Base-by-base conservation (phyloP, 2,797 vertebrate species). In the Urophycis tenuis region DNA sequence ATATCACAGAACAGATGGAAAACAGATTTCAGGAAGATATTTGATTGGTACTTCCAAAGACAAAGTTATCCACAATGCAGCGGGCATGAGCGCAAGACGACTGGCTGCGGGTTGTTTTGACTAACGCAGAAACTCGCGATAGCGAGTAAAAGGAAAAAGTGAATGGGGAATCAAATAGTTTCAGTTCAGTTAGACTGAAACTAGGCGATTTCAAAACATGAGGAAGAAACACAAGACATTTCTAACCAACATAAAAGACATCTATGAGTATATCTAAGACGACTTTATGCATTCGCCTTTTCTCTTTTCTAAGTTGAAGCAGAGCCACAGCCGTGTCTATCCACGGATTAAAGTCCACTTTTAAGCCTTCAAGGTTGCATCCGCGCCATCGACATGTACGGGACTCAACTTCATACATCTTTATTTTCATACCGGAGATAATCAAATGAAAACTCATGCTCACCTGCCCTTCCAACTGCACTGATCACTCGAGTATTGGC, bases 401-500 rank as follows among this genome's bases (percentile, higher is more conserved):
- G 17, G 60, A 35, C 71, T 49, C 49, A 25, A 49, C 12, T 74
- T 75, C 39, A 19, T 36, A 19, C 34, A 7, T 19, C 2, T 30
- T 32, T 53, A 12, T 14, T 2, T 9, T n/a, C 6, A 11, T 33
- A 30, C 19, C 10, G 30, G 1, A 30, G 32, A 12, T 3, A 25
- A 12, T 7, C 45, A 29, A 45, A 1, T 2, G 2, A 0, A 19
- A 14, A 0, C 10, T 10, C 2, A 33, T 5, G 7, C 87, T 95
- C 89, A 97, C 97, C 97, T 99, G 86, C 97, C 97, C 91, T 93
- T 97, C 97, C 97, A 98, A 91, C 95, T 97, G 93, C 97, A 99
- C 93, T 96, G 93, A 89, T 99, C 96, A 85, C 97, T 98, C 25
- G 96, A 96, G 88, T 97, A 97, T 81, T 98, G 97, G 78, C 94